Base-by-base conservation (phyloP, 2,888 invertebrate species). In the Amaurobius ferox region DNA sequence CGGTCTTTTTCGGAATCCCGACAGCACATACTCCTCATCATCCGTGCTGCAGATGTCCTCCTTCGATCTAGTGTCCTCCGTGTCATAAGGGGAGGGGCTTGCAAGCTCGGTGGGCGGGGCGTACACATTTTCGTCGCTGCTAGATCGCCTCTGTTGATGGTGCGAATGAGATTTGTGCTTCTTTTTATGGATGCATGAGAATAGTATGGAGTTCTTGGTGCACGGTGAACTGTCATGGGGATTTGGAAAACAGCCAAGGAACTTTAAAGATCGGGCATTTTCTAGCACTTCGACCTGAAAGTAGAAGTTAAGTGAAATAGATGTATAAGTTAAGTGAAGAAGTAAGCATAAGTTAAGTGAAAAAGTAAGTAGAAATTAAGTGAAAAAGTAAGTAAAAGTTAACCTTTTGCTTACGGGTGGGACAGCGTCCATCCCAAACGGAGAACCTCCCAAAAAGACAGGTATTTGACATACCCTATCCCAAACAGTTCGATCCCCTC, bases 1-100 rank as follows among this genome's bases (percentile, higher is more conserved):
- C 87, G 95, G 95, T 91, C 96, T 93, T 88, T 95, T 93, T 79
- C 95, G 94, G 92, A 96, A 95, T 93, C 96, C 96, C 90, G 95
- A 95, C n/a, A 78, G 70, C 19, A 67, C 77, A 48, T 79, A 83
- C 7, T 87, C 87, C 11, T 88, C 86, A 23, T 80, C 79, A 26
- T 72, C 66, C 5, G 78, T 73, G 44, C 78, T 79, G 28, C 85
- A 79, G 40, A 77, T 61, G 30, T 70, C 76, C 5, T 85, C 83
- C 40, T 85, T 85, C n/a, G 78, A 79, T 16, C 62, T 26, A 6
- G 72, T 68, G 5, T 86, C 85, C 16, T 83, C 81, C 16, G 73
- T 73, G 26, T 73, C 73, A 7, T 72, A 71, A 28, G 77, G 77
- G 66, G 71, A 44, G 13, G 78, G 73, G 44, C 64, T 76, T 29